A percentile compares a stretch with the other conserved stretches of the same genome.
Conservation (phyloP, 2,888 invertebrate species). For the Lissonota sp. region DNA sequence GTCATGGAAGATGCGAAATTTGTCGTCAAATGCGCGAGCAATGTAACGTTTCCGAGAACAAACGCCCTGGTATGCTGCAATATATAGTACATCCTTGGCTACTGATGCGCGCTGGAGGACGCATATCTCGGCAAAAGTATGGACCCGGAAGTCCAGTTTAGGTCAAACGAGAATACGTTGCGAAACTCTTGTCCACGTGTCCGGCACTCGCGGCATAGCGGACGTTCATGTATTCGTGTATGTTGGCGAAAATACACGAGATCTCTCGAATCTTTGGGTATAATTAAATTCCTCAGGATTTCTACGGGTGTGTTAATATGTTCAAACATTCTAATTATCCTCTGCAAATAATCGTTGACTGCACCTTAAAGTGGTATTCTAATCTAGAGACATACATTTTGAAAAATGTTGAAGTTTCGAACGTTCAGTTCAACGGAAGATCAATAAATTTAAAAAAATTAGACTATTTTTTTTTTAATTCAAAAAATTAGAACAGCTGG, state of each 20-base stretch:
- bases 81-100: slow-evolving; percentile 9
- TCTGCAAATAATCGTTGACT: no score
- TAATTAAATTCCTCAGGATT: slow-evolving; percentile 28
- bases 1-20: slow-evolving; percentile 53
- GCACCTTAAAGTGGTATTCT: no score
- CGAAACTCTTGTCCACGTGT: slow-evolving; percentile 1
- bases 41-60: slow-evolving; percentile 34
- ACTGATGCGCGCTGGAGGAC: slow-evolving; percentile 1
- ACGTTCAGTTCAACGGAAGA: no score
- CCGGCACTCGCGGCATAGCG: background rate
- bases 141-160: background rate
- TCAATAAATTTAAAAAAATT: no score
- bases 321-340: background rate
- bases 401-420: no score
- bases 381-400: no score
- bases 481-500: no score
- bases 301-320: background rate
- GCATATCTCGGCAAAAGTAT: slow-evolving; percentile 15
- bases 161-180: slow-evolving; percentile 29
- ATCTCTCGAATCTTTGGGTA: background rate
- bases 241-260: slow-evolving; percentile 13
- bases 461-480: no score
- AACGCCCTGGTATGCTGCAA: slow-evolving; percentile 21
- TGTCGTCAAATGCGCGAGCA: slow-evolving; percentile 27
- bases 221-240: no score